A percentile compares a stretch with the other conserved stretches of the same genome.
phyloP scores from a whole-genome alignment of 1,140 invertebrate genomes.

The Cheumatopsyche charites region DNA sequence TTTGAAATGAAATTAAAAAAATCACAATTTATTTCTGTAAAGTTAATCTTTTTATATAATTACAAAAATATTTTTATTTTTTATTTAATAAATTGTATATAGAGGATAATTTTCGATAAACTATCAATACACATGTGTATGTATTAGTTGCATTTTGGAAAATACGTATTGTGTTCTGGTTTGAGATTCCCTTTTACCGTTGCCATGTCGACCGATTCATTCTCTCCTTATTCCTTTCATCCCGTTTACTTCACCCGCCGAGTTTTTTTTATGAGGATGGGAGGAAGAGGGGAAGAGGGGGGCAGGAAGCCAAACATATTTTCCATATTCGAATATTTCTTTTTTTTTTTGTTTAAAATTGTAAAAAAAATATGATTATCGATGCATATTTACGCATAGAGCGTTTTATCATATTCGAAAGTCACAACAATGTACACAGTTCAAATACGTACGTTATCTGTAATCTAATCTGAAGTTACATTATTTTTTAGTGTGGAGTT shows the following conservation, averaged over 20 bases:
- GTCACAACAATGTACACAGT: too few species aligned
- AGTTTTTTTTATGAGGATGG: neutral
- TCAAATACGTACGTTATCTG: neutral
- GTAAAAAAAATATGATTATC: too few species aligned
- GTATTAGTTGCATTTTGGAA: conserved; percentile 14
- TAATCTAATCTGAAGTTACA: neutral
- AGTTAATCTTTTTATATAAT: too few species aligned
- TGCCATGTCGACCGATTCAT: conserved; percentile 26
- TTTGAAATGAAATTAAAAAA: too few species aligned
- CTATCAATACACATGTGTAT: too few species aligned
- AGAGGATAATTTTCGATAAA: too few species aligned
- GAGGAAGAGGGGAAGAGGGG: too few species aligned
- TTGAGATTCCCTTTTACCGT: conserved; percentile 13
- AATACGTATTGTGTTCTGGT: neutral
- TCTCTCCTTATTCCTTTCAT: conserved; percentile 26
- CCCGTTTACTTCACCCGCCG: conserved; percentile 20
- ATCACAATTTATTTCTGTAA: too few species aligned
- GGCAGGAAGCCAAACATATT: neutral
- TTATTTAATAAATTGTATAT: conserved; percentile 1
- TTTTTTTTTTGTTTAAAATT: too few species aligned
- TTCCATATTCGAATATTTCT: neutral
- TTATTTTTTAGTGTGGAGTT: neutral
- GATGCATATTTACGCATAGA: too few species aligned
- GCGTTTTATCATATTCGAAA: too few species aligned
- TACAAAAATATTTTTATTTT: neutral